Percentiles rank a stretch among this genome's conserved stretches.
These are phyloP conservation scores for Fabriciana adippe DNA, from an alignment of 2,888 invertebrate genomes.

Conservation along the genomic window DNA sequence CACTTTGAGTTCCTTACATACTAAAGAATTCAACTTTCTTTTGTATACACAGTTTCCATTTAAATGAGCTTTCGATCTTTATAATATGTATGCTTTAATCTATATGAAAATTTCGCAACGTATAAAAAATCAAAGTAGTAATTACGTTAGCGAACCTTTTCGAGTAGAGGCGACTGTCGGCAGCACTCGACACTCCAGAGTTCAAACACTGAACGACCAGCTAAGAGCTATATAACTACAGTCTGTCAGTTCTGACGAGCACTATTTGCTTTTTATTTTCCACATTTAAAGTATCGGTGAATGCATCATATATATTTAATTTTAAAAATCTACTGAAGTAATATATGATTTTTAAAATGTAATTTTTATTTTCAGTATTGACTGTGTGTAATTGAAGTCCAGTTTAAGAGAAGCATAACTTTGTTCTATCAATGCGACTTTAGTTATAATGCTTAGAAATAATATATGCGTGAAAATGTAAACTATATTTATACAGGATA, in stretches of 20 bases:
- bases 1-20: not conserved
- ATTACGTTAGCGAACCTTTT: conserved; percentile 35
- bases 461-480: too few species aligned
- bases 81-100: not conserved
- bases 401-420: too few species aligned
- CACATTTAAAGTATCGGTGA: conserved; percentile 11
- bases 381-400: not conserved
- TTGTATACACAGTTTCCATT: too few species aligned
- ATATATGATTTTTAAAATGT: not conserved
- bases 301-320: conserved; percentile 13
- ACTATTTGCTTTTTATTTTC: conserved; percentile 30
- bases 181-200: conserved; percentile 32
- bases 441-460: too few species aligned
- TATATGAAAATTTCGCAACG: not conserved
- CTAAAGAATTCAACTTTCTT: too few species aligned
- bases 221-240: conserved; percentile 33
- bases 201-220: conserved; percentile 39
- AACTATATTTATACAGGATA: too few species aligned
- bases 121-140: conserved; percentile 23
- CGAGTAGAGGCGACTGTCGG: conserved; percentile 35
- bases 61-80: not conserved
- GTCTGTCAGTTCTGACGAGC: conserved; percentile 31
- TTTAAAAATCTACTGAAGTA: not conserved
- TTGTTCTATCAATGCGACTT: too few species aligned
- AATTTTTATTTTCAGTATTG: not conserved